phyloP scores from a whole-genome alignment of 1,140 invertebrate genomes.

The Parasteatoda tepidariorum region DNA sequence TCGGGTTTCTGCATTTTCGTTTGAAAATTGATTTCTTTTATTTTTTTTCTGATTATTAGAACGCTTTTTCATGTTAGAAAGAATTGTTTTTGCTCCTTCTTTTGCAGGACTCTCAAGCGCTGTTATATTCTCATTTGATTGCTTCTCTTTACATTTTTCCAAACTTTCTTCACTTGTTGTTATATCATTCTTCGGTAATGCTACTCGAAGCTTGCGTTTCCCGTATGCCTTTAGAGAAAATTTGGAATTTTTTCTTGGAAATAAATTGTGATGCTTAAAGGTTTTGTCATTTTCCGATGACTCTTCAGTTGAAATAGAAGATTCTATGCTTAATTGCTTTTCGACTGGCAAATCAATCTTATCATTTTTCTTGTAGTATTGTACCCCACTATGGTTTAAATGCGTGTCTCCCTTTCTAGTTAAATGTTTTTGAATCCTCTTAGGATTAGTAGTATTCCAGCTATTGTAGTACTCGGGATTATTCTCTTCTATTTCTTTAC shows the following conservation, averaged over 20 bases:
- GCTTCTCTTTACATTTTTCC: not conserved
- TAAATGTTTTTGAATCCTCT: too few species aligned
- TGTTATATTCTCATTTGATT: not conserved
- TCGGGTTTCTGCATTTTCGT: not conserved
- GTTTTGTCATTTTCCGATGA: not conserved
- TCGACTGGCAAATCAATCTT: not conserved
- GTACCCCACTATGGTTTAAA: not conserved
- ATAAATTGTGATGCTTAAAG: not conserved
- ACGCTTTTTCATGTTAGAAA: constrained; percentile 7
- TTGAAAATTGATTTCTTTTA: constrained; percentile 6
- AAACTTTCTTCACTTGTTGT: not conserved
- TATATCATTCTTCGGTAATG: not conserved
- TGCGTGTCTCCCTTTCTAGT: not conserved
- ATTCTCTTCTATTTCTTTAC: too few species aligned
- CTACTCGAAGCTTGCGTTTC: not conserved
- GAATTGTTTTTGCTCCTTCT: constrained; percentile 10
- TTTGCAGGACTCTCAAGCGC: not conserved
- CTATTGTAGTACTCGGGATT: too few species aligned
- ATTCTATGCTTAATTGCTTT: not conserved
- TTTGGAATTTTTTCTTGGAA: not conserved
- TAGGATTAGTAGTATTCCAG: too few species aligned
- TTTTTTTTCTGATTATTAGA: not conserved
- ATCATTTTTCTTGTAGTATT: not conserved
- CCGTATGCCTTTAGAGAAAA: not conserved
- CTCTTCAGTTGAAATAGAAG: not conserved